phyloP scores from a whole-genome alignment of 1,140 invertebrate species.

The Apis florea region DNA sequence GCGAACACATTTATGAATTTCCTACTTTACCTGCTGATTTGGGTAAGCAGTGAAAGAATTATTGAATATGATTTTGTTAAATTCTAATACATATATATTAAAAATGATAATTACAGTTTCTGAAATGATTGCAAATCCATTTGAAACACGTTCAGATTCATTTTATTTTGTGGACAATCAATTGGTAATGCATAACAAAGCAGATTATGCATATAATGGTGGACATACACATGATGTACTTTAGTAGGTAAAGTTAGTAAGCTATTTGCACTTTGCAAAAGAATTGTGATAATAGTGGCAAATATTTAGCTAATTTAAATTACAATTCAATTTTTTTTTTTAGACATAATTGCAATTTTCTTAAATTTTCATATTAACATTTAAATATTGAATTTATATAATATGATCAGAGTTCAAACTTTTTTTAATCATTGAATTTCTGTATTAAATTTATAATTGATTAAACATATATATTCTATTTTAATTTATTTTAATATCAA shows the following conservation, averaged over 20 bases:
- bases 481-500: background rate
- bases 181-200: constrained; percentile 99
- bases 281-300: constrained; percentile 44
- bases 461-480: constrained; percentile 5
- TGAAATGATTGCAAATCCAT: constrained; percentile 97
- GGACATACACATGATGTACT: constrained; percentile 77
- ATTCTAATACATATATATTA: background rate
- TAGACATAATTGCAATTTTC: constrained; percentile 50
- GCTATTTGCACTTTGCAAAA: constrained; percentile 65
- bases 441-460: background rate
- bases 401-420: constrained; percentile 6
- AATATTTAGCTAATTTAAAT: constrained; percentile 46
- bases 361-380: constrained; percentile 43
- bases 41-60: constrained; percentile 83
- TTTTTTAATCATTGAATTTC: constrained; percentile 14
- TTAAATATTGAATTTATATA: constrained; percentile 27
- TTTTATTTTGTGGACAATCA: constrained; percentile 99
- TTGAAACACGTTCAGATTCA: constrained; percentile 98
- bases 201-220: constrained; percentile 96
- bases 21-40: constrained; percentile 92
- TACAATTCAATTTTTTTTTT: constrained; percentile 47
- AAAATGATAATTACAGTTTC: constrained; percentile 85
- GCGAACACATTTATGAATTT: constrained; percentile 99
- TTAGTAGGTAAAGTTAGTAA: constrained; percentile 54
- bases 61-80: background rate